Percentiles rank a stretch among this genome's conserved stretches.
Conservation (phyloP, 1,140 invertebrate species). For the Heliconius hermathena region DNA sequence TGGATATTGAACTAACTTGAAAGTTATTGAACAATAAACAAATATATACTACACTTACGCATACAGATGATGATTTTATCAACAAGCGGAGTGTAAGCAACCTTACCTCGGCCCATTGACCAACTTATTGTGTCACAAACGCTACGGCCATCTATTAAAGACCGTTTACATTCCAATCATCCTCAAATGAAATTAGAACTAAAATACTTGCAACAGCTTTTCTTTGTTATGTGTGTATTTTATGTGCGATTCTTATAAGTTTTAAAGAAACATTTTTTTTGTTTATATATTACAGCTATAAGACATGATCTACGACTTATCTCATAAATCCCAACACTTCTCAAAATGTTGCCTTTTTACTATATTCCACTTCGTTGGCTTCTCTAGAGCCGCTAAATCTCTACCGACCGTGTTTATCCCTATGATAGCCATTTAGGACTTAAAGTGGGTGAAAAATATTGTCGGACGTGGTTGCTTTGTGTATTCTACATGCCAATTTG, state of each 20-base stretch:
- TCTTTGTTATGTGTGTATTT: not conserved
- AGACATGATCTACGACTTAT: conserved; percentile 37
- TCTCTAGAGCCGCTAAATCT: conserved; percentile 44
- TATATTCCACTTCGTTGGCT: conserved; percentile 46
- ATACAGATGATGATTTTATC: conserved; percentile 53
- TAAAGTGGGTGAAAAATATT: conserved; percentile 44
- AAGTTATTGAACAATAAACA: not conserved
- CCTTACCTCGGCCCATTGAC: conserved; percentile 59
- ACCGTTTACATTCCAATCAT: conserved; percentile 64
- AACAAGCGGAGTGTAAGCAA: conserved; percentile 27
- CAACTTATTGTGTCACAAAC: conserved; percentile 63
- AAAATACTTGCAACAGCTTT: conserved; percentile 7
- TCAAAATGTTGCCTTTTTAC: conserved; percentile 49
- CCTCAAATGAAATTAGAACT: conserved; percentile 4
- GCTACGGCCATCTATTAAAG: conserved; percentile 50
- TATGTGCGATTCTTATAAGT: not conserved
- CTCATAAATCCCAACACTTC: conserved; percentile 46
- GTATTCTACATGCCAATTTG: conserved; percentile 37
- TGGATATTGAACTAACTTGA: too few species aligned
- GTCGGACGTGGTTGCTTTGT: conserved; percentile 39
- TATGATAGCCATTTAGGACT: conserved; percentile 47
- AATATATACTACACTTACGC: conserved; percentile 25
- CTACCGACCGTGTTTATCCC: conserved; percentile 48
- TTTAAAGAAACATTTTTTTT: not conserved
- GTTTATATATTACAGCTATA: not conserved